A percentile compares a stretch with the other conserved stretches of the same genome.
Conservation (phyloP, 2,888 invertebrate species). For the Eulithis testata region DNA sequence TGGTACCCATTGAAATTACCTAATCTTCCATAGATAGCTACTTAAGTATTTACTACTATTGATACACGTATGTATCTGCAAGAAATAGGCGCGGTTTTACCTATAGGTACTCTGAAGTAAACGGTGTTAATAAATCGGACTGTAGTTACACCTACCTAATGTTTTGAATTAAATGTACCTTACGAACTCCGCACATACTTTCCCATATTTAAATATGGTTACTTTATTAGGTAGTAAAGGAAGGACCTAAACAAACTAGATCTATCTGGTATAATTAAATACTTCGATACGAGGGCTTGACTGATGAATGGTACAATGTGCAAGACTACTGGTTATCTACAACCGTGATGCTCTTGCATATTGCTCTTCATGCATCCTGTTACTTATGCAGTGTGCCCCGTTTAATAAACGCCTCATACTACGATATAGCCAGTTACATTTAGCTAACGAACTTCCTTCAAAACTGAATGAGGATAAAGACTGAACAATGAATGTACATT, state of each 20-base stretch:
- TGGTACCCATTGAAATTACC: neutral
- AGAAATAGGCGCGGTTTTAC: neutral
- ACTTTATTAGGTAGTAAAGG: too few relatives aligned
- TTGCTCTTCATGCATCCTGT: slow-evolving; percentile 10
- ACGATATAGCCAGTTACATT: slow-evolving; percentile 48
- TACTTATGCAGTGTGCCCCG: slow-evolving; percentile 12
- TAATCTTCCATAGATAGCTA: neutral
- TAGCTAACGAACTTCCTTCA: slow-evolving; percentile 56
- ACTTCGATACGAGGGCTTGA: slow-evolving; percentile 5
- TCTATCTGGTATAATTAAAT: neutral
- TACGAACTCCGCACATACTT: slow-evolving; percentile 14
- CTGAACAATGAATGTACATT: slow-evolving; percentile 62
- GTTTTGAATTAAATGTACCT: neutral
- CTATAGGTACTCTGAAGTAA: neutral
- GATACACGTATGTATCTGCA: neutral
- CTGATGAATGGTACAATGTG: neutral
- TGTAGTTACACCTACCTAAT: neutral
- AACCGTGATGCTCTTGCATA: slow-evolving; percentile 1
- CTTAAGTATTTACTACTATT: neutral
- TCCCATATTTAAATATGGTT: neutral
- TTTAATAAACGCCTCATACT: slow-evolving; percentile 19
- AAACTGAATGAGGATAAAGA: slow-evolving; percentile 57
- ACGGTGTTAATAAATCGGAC: neutral
- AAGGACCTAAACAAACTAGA: slow-evolving; percentile 1
- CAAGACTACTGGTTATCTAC: slow-evolving; percentile 1